Evolutionary conservation across 2,888 invertebrate species (phyloP), one percentile per base, ranked within the genome.

Genomic region (Spodoptera littoralis): DNA sequence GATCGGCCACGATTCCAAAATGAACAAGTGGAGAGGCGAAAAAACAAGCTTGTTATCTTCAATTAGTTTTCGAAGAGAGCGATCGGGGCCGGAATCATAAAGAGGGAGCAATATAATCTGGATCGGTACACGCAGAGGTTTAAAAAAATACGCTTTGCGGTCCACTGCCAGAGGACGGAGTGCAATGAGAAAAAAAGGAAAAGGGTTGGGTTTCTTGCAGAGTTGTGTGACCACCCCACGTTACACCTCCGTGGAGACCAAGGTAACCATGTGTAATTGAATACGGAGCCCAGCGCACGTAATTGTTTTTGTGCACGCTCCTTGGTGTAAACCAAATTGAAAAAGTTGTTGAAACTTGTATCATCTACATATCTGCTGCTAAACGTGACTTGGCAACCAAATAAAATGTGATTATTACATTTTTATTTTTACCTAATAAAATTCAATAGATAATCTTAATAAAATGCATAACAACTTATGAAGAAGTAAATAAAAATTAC

Each of bases 41-140:
- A 92, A 92, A 92, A 89, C 89, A 90, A 89, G 84, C 85, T 90
- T 89, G 90, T 90, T 92, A 91, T 90, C 88, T 91, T 90, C 90
- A 90, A 92, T 93, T 92, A 90, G 86, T 91, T 91, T 90, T 81
- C 85, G 84, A 90, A 88, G 86, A 86, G 86, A 84, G 84, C 82
- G 86, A 85, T 83, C 85, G 87, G 77, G 84, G 65, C 83, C 83
- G 79, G 89, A 88, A 86, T 88, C 88, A 88, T 92, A 91, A 90
- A 88, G 87, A 85, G 83, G 82, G 79, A 84, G 81, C 85, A 87
- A 88, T 88, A 86, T 85, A 84, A 84, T 79, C 76, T 80, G 81
- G 79, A 80, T 84, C 72, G 79, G 78, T 55, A 61, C 78, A 80
- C 81, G 80, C 82, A 82, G 88, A 87, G 84, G 88, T 88, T 91